phyloP scores from a whole-genome alignment of 2,888 invertebrate genomes.

The Cabera pusaria region DNA sequence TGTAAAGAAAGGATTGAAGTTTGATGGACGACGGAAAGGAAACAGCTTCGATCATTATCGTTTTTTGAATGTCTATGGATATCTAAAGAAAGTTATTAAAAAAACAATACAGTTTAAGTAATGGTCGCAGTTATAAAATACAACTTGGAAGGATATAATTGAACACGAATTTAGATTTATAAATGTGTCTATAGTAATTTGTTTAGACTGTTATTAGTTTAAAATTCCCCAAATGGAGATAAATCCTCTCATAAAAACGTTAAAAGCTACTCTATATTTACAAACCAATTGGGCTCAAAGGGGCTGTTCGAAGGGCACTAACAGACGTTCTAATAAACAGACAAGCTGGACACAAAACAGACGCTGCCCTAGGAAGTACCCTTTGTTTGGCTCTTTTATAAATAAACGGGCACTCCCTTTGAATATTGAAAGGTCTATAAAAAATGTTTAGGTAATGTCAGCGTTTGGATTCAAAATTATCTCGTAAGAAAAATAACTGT shows the following conservation, averaged over 20 bases:
- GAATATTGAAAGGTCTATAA: constrained; percentile 38
- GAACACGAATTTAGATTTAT: no score
- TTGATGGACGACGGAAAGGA: no score
- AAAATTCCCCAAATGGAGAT: no score
- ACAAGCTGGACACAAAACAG: constrained; percentile 70
- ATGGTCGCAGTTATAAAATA: no score
- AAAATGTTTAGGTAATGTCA: constrained; percentile 27
- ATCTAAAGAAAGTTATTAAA: no score
- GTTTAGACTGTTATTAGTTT: no score
- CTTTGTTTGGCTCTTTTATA: constrained; percentile 68
- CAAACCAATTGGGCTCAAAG: constrained; percentile 34
- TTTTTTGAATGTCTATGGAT: no score
- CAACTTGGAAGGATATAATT: no score
- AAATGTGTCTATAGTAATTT: no score
- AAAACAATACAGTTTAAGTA: no score
- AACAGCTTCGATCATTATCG: constrained; percentile 25
- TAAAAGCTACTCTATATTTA: constrained; percentile 33
- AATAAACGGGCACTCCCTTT: constrained; percentile 63
- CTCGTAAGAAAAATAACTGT: constrained; percentile 14
- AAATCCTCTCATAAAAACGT: no score
- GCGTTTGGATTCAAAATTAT: constrained; percentile 17
- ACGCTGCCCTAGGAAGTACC: constrained; percentile 51
- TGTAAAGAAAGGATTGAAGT: constrained; percentile 1
- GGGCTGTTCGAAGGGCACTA: constrained; percentile 49
- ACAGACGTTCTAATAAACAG: constrained; percentile 71